Base-by-base conservation (phyloP, 2,888 invertebrate species). In the Caenorhabditis imperialis region DNA sequence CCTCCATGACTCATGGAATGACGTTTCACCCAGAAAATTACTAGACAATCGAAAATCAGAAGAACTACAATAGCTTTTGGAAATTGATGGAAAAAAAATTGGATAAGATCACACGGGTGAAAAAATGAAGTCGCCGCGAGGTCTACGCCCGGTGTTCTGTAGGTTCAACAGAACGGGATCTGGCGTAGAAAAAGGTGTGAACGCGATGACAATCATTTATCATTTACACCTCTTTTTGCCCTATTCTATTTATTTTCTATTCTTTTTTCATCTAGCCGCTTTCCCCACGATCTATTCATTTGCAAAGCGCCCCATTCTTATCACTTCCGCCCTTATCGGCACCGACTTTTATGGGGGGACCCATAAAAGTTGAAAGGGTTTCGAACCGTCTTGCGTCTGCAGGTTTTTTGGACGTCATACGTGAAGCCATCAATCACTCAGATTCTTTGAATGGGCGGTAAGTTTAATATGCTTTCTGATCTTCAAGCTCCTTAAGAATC, bases 401-500 rank as follows among this genome's bases (percentile, higher is more conserved):
- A 51, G 57, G 51, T 67, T 57, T 51, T 51, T 57, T 27, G 44
- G 37, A 67, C 57, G 42, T 40, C n/a, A 35, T 27, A 58, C 50
- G 67, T 51, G 50, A 57, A 65, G 65, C 38, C 42, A 67, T 67
- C 67, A 67, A 67, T 67, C 57, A 67, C n/a, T n/a, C 48, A 40
- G 42, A 50, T 57, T 67, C 57, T 58, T 58, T 57, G 47, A 51
- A 67, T 67, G 67, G 67, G 67, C 67, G 67, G 67, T 67, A 58
- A 57, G 67, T 67, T 67, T 57, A 57, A 67, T 67, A 67, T 67
- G 67, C 51, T 67, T 67, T 58, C 35, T 67, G 57, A 67, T 67
- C 67, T 67, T 45, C 44, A 50, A 67, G 57, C 67, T 67, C 67
- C 30, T 30, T 30, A 6, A 30, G 30, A 30, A 7, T 35, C 18